These are phyloP conservation scores for Dinomys branickii DNA, from an alignment of 2,113 vertebrate genomes.

Conservation along the genomic window DNA sequence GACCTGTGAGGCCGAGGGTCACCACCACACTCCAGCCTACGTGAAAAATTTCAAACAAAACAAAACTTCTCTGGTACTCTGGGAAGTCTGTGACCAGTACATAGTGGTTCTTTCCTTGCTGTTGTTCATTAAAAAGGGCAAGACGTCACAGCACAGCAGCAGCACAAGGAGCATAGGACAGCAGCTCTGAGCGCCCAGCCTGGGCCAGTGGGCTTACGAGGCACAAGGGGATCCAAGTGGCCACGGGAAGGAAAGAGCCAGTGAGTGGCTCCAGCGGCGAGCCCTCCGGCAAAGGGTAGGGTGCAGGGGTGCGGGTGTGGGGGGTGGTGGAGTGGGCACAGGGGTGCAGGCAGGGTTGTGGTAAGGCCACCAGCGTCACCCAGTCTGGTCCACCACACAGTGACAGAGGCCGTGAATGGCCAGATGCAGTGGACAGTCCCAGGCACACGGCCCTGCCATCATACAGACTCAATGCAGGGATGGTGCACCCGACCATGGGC, in stretches of 20 bases:
- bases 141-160: background rate
- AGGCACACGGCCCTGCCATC: background rate
- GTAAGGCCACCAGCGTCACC: too few relatives aligned
- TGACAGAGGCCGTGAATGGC: too few relatives aligned
- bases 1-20: background rate
- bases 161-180: too few relatives aligned
- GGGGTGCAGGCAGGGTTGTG: background rate
- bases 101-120: background rate
- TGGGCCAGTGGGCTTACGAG: too few relatives aligned
- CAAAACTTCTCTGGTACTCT: background rate
- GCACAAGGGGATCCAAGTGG: background rate
- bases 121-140: background rate
- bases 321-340: background rate
- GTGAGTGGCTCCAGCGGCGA: background rate
- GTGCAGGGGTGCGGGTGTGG: background rate
- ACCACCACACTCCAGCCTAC: background rate
- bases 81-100: background rate
- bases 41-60: background rate
- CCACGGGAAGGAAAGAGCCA: background rate
- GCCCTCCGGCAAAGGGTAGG: fast-evolving
- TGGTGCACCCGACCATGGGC: fast-evolving
- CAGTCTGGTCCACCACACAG: background rate
- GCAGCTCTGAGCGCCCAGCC: too few relatives aligned
- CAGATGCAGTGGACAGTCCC: fast-evolving
- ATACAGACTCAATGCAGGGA: fast-evolving